Evolutionary conservation across 1,140 invertebrate species (phyloP), one percentile per base, ranked within the genome.

Genomic region (Archivesica marissinica): DNA sequence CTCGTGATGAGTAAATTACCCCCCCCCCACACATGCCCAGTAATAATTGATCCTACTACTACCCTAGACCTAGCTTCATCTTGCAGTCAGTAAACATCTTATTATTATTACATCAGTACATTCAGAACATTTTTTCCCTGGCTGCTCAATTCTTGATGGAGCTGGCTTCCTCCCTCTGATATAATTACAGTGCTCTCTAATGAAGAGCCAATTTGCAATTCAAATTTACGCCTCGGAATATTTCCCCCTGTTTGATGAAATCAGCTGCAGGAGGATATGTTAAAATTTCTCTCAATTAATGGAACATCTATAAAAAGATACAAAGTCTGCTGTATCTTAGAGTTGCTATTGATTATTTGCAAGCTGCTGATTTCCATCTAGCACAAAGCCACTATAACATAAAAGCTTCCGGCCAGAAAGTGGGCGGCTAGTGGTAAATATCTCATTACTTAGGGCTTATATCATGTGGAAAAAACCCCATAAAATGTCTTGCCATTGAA

Each of bases 291-390:
- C 59, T 64, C 9, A 35, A 35, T 59, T 64, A 64, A 64, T 64
- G 59, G 59, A 35, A 35, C 13, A 35, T 64, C 59, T 64, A 64
- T 64, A 64, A 64, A 64, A 64, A 64, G 59, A 64, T 11, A 4
- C 59, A 2, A 35, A 64, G 28, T 33, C 33, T 64, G 59, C 15
- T 35, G 15, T 64, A 64, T 64, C 9, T 64, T 28, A 35, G 30
- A 64, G 59, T 64, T 35, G 30, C 25, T 64, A 64, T 64, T 35
- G 59, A 64, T 64, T 64, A 64, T 64, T 64, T 9, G 23, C 59
- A 64, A 64, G 59, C 59, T 64, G 59, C n/a, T 64, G 59, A 64
- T 20, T 64, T 64, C 38, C 30, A 35, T 33, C 30, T 64, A 7
- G 30, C 30, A 35, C 59, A 35, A 35, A 15, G 25, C n/a, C n/a